A percentile compares a stretch with the other conserved stretches of the same genome.
Conservation (phyloP, 2,888 invertebrate genomes). For the Caenorhabditis parvicauda region DNA sequence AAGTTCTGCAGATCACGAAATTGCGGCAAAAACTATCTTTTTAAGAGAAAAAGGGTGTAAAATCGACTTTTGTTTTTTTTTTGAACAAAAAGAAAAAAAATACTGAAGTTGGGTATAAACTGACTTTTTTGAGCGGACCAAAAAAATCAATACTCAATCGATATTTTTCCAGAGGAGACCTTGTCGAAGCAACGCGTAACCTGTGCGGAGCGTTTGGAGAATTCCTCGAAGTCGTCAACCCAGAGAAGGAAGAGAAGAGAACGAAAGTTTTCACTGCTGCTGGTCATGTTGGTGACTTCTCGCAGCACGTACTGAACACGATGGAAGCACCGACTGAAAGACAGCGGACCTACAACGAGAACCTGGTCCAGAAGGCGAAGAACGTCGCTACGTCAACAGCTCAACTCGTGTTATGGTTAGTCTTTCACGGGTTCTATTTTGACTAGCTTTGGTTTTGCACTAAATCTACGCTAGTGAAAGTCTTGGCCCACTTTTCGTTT, state of each 20-base stretch:
- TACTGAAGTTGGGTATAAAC: not conserved
- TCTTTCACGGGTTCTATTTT: too few species aligned
- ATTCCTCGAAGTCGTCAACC: slow-evolving; percentile 89
- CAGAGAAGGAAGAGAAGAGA: slow-evolving; percentile 78
- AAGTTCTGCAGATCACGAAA: too few species aligned
- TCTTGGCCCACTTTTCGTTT: too few species aligned
- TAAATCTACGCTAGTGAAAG: too few species aligned
- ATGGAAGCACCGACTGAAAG: slow-evolving; percentile 82
- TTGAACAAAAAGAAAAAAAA: too few species aligned
- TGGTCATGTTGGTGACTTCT: slow-evolving; percentile 91
- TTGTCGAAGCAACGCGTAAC: slow-evolving; percentile 79
- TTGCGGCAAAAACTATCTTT: too few species aligned
- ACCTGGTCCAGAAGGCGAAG: slow-evolving; percentile 87
- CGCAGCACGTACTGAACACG: slow-evolving; percentile 76
- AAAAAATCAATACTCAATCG: not conserved
- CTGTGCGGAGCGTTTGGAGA: slow-evolving; percentile 88
- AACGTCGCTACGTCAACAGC: slow-evolving; percentile 97
- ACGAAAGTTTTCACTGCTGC: slow-evolving; percentile 77
- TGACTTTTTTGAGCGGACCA: not conserved
- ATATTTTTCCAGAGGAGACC: slow-evolving; percentile 20
- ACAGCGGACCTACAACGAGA: slow-evolving; percentile 71
- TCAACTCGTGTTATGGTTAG: slow-evolving; percentile 76
- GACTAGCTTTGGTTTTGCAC: too few species aligned
- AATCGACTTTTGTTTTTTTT: not conserved
- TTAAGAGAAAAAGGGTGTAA: too few species aligned